These are phyloP conservation scores for Gephyroberyx darwinii DNA, from an alignment of 2,797 vertebrate genomes.

Conservation along the genomic window DNA sequence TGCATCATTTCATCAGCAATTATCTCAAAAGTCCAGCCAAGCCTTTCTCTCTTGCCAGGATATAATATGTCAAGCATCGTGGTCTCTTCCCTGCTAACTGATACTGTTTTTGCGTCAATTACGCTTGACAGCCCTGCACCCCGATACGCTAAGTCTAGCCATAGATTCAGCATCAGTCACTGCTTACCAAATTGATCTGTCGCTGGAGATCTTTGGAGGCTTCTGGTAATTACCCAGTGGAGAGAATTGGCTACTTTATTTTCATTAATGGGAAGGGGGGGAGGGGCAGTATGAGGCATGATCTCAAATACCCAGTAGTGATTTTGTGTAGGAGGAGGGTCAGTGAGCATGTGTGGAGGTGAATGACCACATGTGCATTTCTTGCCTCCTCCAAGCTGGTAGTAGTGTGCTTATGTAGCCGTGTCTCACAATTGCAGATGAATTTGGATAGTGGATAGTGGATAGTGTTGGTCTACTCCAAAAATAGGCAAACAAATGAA, in stretches of 20 bases:
- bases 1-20: conserved; percentile 41
- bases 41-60: conserved; percentile 17
- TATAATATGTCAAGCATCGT: conserved; percentile 21
- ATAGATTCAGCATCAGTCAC: conserved; percentile 32
- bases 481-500: background rate
- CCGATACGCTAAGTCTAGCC: conserved; percentile 5
- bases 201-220: conserved; percentile 36
- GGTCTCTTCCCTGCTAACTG: conserved; percentile 9
- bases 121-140: conserved; percentile 17
- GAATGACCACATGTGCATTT: conserved; percentile 36
- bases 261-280: conserved; percentile 37
- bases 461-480: background rate
- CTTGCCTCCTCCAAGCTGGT: conserved; percentile 33
- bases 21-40: conserved; percentile 27
- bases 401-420: conserved; percentile 11
- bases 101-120: conserved; percentile 35
- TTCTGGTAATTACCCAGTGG: conserved; percentile 51
- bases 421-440: conserved; percentile 11
- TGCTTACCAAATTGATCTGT: conserved; percentile 49
- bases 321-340: conserved; percentile 48
- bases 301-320: conserved; percentile 45
- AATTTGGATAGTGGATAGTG: background rate
- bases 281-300: conserved; percentile 26
- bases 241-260: conserved; percentile 57
- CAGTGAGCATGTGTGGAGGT: conserved; percentile 46